Conservation (phyloP, 92 coral and sea anemone species). For the Galaxea fascicularis region DNA sequence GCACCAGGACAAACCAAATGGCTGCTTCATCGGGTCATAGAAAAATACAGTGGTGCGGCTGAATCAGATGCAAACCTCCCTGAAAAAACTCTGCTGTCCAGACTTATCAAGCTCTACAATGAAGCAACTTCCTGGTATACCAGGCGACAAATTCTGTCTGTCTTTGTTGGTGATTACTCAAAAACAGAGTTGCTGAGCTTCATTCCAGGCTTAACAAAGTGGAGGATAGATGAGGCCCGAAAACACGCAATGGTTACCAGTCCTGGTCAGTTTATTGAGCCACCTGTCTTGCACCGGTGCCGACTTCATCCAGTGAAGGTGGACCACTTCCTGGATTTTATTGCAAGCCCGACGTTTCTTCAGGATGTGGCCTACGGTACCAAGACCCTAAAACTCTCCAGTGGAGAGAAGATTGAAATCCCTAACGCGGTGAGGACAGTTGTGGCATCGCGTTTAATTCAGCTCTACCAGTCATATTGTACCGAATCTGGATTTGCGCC, state of each 20-base stretch:
- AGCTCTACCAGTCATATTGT: no score
- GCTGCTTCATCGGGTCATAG: neutral
- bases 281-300: conserved; percentile 16
- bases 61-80: conserved; percentile 4
- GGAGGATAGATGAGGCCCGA: conserved; percentile 63
- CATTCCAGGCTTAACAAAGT: conserved; percentile 59
- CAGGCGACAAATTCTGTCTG: conserved; percentile 30
- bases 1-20: no score
- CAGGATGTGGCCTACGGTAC: conserved; percentile 57
- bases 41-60: conserved; percentile 4
- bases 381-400: conserved; percentile 25
- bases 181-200: conserved; percentile 37
- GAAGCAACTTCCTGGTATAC: conserved; percentile 39
- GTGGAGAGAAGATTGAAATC: conserved; percentile 27
- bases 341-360: conserved; percentile 39
- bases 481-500: no score
- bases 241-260: conserved; percentile 47
- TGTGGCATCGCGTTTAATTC: no score
- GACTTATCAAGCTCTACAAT: conserved; percentile 26
- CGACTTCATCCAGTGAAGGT: conserved; percentile 42
- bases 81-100: conserved; percentile 11
- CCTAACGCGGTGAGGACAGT: no score
- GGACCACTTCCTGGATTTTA: conserved; percentile 49
- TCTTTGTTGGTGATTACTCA: conserved; percentile 47
- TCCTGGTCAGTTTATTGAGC: conserved; percentile 55